Evolutionary conservation across 35 echinoderm and acorn worm genomes (phyloP), one percentile per base, ranked within the genome.

Genomic region (Stichopus chloronotus): DNA sequence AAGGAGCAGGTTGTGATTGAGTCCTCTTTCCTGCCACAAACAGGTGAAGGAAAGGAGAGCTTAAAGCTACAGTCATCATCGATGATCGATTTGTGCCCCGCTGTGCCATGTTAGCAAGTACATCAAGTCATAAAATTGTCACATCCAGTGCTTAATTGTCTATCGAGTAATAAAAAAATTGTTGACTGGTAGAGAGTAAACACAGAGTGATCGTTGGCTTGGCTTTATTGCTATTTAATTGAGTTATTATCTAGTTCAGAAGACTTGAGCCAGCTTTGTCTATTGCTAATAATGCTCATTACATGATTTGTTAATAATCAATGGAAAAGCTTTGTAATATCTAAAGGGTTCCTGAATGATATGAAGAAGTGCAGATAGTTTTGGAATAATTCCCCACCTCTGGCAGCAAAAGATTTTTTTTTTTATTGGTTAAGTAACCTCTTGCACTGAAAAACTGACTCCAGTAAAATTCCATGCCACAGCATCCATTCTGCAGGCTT

Each of bases 191-290:
- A 74, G 4, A 74, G 69, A 74, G 17, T 74, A 16, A 74, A 74
- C 69, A 74, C 19, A 7, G 69, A 74, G 17, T 74, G 69, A 74
- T 19, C 7, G 22, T 74, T 3, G 30, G 22, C 22, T 74, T 74
- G 6, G 7, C 11, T 74, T 74, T 74, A 74, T 74, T 74, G 69
- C 69, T 21, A 74, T 74, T 74, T 74, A 74, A 74, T 74, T 74
- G 22, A 4, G 69, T 20, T 74, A 74, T 20, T 74, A 74, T 74
- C 17, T 74, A 20, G 19, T 74, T 74, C 30, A 74, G 20, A 74
- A 20, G 69, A 20, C 0, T 74, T 74, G 69, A n/a, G 69, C 30
- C 30, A 43, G 30, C 30, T 43, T 43, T 43, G 30, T 43, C 30
- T 43, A 43, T 43, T 43, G 30, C 30, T 43, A 43, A 43, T 43